Evolutionary conservation across 1,140 invertebrate species (phyloP), one percentile per base, ranked within the genome.

Genomic region (Tigriopus japonicus): DNA sequence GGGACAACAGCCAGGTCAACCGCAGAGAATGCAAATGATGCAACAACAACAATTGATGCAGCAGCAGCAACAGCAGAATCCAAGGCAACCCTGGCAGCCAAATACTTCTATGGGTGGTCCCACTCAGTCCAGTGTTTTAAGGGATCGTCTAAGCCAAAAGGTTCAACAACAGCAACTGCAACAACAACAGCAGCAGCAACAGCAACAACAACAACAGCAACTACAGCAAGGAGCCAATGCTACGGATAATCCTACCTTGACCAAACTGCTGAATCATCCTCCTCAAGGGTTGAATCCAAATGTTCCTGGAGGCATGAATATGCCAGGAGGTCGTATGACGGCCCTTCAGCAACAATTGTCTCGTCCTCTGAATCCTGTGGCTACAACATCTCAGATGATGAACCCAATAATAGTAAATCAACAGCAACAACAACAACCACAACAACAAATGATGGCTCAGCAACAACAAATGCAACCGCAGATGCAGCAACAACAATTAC

Each of bases 331-430:
- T 15, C 35, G 40, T 5, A 23, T 58, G 15, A 19, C 55, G 12
- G 42, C 55, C 14, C 55, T 58, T 41, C 24, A 58, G 23, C 24
- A 40, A 43, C 55, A 58, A 43, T 23, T 58, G 15, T 40, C 62
- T 41, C 21, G 51, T 53, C 42, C 62, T 42, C 9, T 62, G 56
- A 63, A 62, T 63, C 21, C 43, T 42, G 41, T 68, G 71, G 21
- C 68, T 71, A 60, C 67, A 69, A 45, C 67, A 69, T 45, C 68
- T 70, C 23, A 35, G 9, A 35, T 35, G 9, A 35, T 35, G 28
- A 35, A 70, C 72, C 15, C 74, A 75, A 61, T 69, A 72, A 58
- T 64, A 66, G 5, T 63, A 68, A n/a, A 70, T 35, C 28, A 35
- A 35, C 28, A 35, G 28, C 28, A 35, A 35, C 28, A 35, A 35